Evolutionary conservation across 2,113 vertebrate species (phyloP).

Genomic region (Callaeas wilsoni): DNA sequence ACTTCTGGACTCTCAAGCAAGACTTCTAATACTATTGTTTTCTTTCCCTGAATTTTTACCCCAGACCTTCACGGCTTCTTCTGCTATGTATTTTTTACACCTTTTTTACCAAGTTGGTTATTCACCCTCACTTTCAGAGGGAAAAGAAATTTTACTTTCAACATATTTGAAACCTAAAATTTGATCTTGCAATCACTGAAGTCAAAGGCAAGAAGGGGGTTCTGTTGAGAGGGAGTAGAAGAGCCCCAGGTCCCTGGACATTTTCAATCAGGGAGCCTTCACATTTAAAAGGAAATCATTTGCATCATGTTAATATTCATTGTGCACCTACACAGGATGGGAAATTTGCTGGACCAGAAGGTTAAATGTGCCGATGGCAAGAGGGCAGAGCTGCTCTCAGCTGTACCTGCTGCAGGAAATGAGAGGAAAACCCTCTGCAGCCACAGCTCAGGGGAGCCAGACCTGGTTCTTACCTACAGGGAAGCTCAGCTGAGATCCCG

Average conservation of each 20-base stretch:
- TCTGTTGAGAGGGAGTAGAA: not conserved
- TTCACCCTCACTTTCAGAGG: not conserved
- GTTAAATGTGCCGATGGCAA: not conserved
- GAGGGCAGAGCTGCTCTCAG: not conserved
- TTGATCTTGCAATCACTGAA: not conserved
- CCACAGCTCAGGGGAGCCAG: not conserved
- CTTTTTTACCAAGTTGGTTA: not conserved
- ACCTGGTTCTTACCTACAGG: not conserved
- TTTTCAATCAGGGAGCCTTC: constrained; percentile 6
- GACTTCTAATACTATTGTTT: not conserved
- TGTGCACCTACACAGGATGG: constrained; percentile 40
- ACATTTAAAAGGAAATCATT: not conserved
- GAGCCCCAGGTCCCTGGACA: not conserved
- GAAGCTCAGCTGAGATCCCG: not conserved
- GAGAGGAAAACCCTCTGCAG: not conserved
- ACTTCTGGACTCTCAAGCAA: not conserved
- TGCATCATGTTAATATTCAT: constrained; percentile 6
- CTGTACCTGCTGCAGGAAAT: constrained; percentile 24
- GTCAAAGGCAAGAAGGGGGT: not conserved
- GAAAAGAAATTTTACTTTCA: not conserved
- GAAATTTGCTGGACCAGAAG: not conserved
- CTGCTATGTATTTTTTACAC: not conserved
- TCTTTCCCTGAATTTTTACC: not conserved
- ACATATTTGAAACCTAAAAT: not conserved
- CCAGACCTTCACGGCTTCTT: not conserved